Evolutionary conservation across 2,797 vertebrate species (phyloP).

Genomic region (Labeo calbasu): DNA sequence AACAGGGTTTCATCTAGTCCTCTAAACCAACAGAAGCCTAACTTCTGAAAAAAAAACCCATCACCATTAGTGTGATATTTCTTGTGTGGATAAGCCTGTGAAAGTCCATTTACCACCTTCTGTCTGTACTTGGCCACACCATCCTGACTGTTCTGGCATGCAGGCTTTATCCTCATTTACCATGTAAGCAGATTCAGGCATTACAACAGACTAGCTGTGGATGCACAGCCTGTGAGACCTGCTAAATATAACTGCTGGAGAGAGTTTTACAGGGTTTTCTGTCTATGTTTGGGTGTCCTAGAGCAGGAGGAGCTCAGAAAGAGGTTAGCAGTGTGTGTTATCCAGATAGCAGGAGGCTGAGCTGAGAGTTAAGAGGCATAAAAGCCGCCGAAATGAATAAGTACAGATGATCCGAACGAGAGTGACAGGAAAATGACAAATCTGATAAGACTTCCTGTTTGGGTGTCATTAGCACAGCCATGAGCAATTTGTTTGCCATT

Average conservation of each 20-base stretch:
- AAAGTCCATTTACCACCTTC: slow-evolving; percentile 36
- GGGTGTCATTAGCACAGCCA: slow-evolving; percentile 48
- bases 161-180: slow-evolving; percentile 51
- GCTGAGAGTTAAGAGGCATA: slow-evolving; percentile 61
- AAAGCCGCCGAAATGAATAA: slow-evolving; percentile 68
- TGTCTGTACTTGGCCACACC: slow-evolving; percentile 27
- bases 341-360: slow-evolving; percentile 46
- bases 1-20: not conserved
- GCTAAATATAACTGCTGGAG: slow-evolving; percentile 47
- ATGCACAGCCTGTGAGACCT: slow-evolving; percentile 40
- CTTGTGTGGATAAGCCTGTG: slow-evolving; percentile 14
- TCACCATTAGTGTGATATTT: slow-evolving; percentile 29
- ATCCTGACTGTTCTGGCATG: slow-evolving; percentile 27
- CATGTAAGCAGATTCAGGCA: slow-evolving; percentile 55
- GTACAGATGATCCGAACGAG: slow-evolving; percentile 59
- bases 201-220: slow-evolving; percentile 41
- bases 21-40: not conserved
- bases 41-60: not conserved
- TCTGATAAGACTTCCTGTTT: slow-evolving; percentile 67
- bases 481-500: slow-evolving; percentile 8
- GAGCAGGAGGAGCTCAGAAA: slow-evolving; percentile 18
- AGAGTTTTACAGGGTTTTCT: slow-evolving; percentile 32
- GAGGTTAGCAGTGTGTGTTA: slow-evolving; percentile 48
- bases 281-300: slow-evolving; percentile 34
- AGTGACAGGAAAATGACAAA: slow-evolving; percentile 63